Conservation (phyloP, 2,797 vertebrate species). For the Nothura maculosa region DNA sequence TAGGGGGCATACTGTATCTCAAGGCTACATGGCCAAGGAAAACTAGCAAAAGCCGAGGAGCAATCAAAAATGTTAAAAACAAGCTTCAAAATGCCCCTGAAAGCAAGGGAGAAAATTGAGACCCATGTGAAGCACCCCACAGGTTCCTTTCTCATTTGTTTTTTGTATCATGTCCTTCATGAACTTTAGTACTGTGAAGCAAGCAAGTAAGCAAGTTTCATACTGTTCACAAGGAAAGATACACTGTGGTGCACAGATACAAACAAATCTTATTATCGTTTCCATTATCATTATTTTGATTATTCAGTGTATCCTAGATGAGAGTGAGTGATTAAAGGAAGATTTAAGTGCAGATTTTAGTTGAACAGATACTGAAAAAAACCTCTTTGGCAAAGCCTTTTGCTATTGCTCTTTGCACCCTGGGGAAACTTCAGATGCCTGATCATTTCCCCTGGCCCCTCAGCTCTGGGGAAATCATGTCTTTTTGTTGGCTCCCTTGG, state of each 20-base stretch:
- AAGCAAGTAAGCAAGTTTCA: not conserved
- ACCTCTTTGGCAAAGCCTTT: constrained; percentile 48
- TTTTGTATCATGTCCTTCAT: not conserved
- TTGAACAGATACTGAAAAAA: constrained; percentile 39
- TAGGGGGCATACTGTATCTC: not conserved
- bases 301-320: not conserved
- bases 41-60: not conserved
- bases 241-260: not conserved
- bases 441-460: constrained; percentile 52
- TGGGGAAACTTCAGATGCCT: constrained; percentile 33
- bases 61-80: not conserved
- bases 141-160: not conserved
- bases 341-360: constrained; percentile 51
- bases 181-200: not conserved
- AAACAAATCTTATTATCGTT: not conserved
- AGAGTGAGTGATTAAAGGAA: constrained; percentile 39
- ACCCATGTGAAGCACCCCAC: not conserved
- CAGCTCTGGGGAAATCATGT: constrained; percentile 50
- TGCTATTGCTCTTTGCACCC: constrained; percentile 54
- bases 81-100: not conserved
- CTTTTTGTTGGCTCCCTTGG: constrained; percentile 58
- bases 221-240: not conserved
- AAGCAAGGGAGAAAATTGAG: not conserved
- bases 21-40: not conserved
- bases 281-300: not conserved